Evolutionary conservation across 1,140 invertebrate genomes (phyloP), one percentile per base, ranked within the genome.

Genomic region (Colletes latitarsis): DNA sequence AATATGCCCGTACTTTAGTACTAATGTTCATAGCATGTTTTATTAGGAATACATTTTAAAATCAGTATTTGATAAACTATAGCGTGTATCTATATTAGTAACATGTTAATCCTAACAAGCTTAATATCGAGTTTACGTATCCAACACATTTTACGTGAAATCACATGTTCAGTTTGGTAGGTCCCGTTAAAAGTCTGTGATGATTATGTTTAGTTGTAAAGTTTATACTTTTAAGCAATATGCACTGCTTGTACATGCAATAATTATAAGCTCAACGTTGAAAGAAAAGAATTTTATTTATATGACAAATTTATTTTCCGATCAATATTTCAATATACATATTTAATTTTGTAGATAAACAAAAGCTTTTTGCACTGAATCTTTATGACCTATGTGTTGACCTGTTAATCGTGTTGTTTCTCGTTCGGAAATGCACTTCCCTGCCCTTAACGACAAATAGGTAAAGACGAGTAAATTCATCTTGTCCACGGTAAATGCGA

Each of bases 181-280:
- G 10, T 46, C 46, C 9, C n/a, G 15, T 46, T 69, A 58, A 58
- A 68, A 69, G 39, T n/a, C 39, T 76, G 63, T 46, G 19, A 76
- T 74, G 30, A 52, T 73, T 49, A 73, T 52, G 41, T 67, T 76
- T 76, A 68, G 17, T 58, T 68, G 6, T 68, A 57, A 30, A 58
- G 30, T 64, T 74, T 63, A 74, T 39, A n/a, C 52, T 41, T 64
- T 55, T 67, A 73, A 60, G 58, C 58, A 73, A 73, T 62, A 73
- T 63, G 12, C 19, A 39, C 30, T 39, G 15, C n/a, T 39, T n/a
- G 30, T 70, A 68, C 21, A 57, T 67, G 53, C 19, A 30, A 19
- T 71, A 30, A 30, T 78, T 53, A 53, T 63, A 72, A 15, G 15
- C 17, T 63, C 21, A 63, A 63, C 21, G 30, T 63, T 63, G 41